A percentile compares a stretch with the other conserved stretches of the same genome.
These are phyloP conservation scores for Acromyrmex echinatior DNA, from an alignment of 1,140 invertebrate species.

Conservation along the genomic window DNA sequence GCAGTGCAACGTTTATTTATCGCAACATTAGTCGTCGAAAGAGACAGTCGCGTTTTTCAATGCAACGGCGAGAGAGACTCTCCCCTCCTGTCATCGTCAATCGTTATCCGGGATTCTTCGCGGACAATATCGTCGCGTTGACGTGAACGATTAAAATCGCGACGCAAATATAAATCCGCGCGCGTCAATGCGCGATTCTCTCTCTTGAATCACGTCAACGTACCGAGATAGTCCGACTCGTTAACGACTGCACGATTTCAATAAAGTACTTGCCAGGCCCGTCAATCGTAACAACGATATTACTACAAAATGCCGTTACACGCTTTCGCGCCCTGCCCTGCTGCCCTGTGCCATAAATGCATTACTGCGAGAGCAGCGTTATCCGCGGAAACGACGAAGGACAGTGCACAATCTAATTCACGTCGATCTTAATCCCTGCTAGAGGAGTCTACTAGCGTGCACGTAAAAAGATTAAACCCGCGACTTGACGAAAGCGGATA, in stretches of 20 bases:
- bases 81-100: conserved; percentile 52
- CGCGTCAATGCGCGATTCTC: conserved; percentile 58
- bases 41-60: conserved; percentile 60
- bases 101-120: conserved; percentile 63
- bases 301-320: conserved; percentile 62
- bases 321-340: conserved; percentile 35
- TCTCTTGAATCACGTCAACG: conserved; percentile 50
- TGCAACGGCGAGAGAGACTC: conserved; percentile 7
- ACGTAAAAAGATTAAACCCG: conserved; percentile 59
- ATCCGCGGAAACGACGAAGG: conserved; percentile 58
- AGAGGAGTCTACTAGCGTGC: conserved; percentile 50
- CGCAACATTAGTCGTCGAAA: conserved; percentile 61
- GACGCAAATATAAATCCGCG: conserved; percentile 56
- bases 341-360: conserved; percentile 39
- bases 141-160: conserved; percentile 62
- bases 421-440: conserved; percentile 63
- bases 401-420: conserved; percentile 62
- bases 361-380: conserved; percentile 57
- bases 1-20: conserved; percentile 49
- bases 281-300: conserved; percentile 65
- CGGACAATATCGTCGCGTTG: conserved; percentile 63
- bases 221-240: conserved; percentile 42
- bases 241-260: conserved; percentile 60
- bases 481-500: conserved; percentile 55
- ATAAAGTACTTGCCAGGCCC: conserved; percentile 54